A percentile compares a stretch with the other conserved stretches of the same genome.
phyloP scores from a whole-genome alignment of 2,797 vertebrate genomes.

The Lepidocolaptes lacrymiger region DNA sequence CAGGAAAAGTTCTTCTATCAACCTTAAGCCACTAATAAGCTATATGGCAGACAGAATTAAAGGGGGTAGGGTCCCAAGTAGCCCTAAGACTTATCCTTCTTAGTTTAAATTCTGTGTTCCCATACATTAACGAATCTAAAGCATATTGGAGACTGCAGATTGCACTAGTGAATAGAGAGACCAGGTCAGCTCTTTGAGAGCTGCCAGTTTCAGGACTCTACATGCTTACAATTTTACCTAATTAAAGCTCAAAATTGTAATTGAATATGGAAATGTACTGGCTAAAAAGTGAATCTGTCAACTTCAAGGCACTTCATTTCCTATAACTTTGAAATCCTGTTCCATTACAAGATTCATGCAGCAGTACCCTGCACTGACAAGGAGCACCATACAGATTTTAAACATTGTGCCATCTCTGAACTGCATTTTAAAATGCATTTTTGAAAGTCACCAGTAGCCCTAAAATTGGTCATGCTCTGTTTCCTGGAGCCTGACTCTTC shows the following conservation, averaged over 20 bases:
- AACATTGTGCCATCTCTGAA: too few relatives aligned
- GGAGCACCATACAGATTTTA: too few relatives aligned
- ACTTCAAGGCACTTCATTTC: too few relatives aligned
- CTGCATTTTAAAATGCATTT: too few relatives aligned
- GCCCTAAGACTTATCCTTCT: background rate
- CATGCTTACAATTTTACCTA: background rate
- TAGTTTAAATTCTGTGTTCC: constrained; percentile 7
- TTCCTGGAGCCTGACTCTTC: too few relatives aligned
- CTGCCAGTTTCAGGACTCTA: background rate
- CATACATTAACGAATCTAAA: background rate
- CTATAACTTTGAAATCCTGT: too few relatives aligned
- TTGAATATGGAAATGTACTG: too few relatives aligned
- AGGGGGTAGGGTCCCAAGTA: background rate
- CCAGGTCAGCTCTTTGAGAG: background rate
- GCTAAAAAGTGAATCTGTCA: too few relatives aligned
- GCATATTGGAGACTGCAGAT: background rate
- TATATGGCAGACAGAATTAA: constrained; percentile 2
- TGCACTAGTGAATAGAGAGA: background rate
- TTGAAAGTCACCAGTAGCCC: too few relatives aligned
- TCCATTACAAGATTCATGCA: too few relatives aligned
- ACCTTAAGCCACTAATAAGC: background rate
- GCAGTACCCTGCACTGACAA: too few relatives aligned
- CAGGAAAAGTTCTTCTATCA: background rate
- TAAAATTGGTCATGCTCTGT: too few relatives aligned
- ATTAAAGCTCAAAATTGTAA: background rate